These are phyloP conservation scores for Dryobates pubescens DNA, from an alignment of 2,797 vertebrate genomes.

Conservation along the genomic window DNA sequence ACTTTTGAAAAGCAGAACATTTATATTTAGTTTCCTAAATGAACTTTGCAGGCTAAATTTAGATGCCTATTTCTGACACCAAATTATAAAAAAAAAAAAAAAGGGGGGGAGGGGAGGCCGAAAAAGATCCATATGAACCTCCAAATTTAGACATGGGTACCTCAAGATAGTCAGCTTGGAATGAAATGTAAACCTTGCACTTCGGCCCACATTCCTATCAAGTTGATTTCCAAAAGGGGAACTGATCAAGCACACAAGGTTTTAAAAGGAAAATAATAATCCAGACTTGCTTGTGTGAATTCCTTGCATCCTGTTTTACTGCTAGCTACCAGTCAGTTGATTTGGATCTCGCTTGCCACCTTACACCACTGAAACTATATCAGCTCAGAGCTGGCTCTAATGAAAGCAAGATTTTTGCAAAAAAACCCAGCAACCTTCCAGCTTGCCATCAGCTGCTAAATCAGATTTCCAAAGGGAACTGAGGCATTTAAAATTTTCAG, in stretches of 20 bases:
- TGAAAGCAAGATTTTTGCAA: neutral
- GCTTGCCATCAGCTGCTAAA: neutral
- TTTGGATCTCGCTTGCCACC: neutral
- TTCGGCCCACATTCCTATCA: slow-evolving; percentile 61
- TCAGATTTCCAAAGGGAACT: neutral
- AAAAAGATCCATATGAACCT: slow-evolving; percentile 29
- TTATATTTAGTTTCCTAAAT: slow-evolving; percentile 60
- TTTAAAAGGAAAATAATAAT: slow-evolving; percentile 61
- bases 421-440: neutral
- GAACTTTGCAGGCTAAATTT: slow-evolving; percentile 56
- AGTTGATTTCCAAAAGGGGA: slow-evolving; percentile 51
- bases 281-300: neutral
- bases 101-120: neutral
- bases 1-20: slow-evolving; percentile 46
- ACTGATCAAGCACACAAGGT: neutral
- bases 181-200: slow-evolving; percentile 60
- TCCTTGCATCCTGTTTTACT: slow-evolving; percentile 23
- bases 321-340: neutral
- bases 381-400: neutral
- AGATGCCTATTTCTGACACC: slow-evolving; percentile 53
- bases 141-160: slow-evolving; percentile 56
- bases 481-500: neutral
- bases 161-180: slow-evolving; percentile 23
- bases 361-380: neutral
- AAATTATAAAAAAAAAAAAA: neutral